Evolutionary conservation across 1,140 invertebrate species (phyloP).

Genomic region (Oryctes rhinoceros): DNA sequence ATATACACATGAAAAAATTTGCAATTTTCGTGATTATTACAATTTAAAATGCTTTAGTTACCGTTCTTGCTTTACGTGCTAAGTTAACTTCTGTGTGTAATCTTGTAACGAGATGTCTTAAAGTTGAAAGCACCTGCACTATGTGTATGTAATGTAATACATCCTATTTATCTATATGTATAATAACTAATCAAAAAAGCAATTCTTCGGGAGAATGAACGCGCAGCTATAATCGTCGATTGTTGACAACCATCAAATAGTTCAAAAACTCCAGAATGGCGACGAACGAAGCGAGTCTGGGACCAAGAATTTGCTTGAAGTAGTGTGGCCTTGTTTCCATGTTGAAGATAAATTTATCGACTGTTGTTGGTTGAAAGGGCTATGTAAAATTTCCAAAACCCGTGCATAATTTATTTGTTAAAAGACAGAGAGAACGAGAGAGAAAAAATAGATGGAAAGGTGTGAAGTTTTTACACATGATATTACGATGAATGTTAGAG

Average conservation of each 20-base stretch:
- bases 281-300: neutral
- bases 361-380: constrained; percentile 25
- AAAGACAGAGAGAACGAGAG: neutral
- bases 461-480: neutral
- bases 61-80: neutral
- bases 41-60: neutral
- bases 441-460: neutral
- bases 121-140: neutral
- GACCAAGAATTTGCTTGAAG: constrained; percentile 1
- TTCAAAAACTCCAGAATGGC: neutral
- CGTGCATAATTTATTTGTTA: neutral
- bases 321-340: constrained; percentile 37
- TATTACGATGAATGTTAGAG: neutral
- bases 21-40: neutral
- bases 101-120: neutral
- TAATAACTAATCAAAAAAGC: constrained; percentile 18
- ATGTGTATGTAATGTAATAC: neutral
- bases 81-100: neutral
- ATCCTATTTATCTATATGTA: neutral
- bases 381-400: neutral
- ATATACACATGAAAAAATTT: too few relatives aligned
- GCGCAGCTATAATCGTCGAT: neutral
- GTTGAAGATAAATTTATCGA: constrained; percentile 25
- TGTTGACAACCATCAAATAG: neutral
- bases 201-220: constrained; percentile 10